Evolutionary conservation across 92 coral and sea anemone species (phyloP).

Genomic region (Phymanthus crucifer): DNA sequence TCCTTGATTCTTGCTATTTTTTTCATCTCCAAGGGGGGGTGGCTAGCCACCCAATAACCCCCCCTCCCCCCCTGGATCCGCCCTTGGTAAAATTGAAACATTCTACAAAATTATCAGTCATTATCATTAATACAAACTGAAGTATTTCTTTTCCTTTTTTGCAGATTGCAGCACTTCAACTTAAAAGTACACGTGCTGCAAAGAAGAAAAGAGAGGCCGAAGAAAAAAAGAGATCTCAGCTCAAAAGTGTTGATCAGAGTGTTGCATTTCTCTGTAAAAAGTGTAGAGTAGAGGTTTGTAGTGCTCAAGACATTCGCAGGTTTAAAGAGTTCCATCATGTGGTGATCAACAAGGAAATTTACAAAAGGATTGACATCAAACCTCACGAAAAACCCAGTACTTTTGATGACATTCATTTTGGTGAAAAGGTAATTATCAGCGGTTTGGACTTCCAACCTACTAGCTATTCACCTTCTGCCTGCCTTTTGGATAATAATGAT

Average conservation of each 20-base stretch:
- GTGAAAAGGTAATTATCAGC: constrained; percentile 7
- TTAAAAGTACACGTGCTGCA: not conserved
- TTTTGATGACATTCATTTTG: constrained; percentile 8
- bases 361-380: constrained; percentile 37
- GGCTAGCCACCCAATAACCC: too few relatives aligned
- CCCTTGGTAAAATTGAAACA: too few relatives aligned
- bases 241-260: constrained; percentile 24
- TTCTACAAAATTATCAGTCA: too few relatives aligned
- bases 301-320: constrained; percentile 47
- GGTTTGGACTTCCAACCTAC: too few relatives aligned
- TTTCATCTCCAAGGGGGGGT: too few relatives aligned
- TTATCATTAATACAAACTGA: not conserved
- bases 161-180: not conserved
- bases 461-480: not conserved
- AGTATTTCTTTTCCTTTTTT: not conserved
- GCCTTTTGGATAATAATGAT: not conserved
- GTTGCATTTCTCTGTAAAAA: constrained; percentile 51
- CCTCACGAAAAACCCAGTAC: constrained; percentile 44
- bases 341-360: constrained; percentile 33
- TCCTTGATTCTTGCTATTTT: too few relatives aligned
- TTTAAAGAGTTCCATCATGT: constrained; percentile 25
- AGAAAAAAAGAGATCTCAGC: not conserved
- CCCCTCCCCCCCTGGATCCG: too few relatives aligned
- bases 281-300: constrained; percentile 49
- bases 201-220: constrained; percentile 10